A percentile compares a stretch with the other conserved stretches of the same genome.
Evolutionary conservation across 2,797 vertebrate species (phyloP).

Genomic region (Typhlichthys eigenmanni): DNA sequence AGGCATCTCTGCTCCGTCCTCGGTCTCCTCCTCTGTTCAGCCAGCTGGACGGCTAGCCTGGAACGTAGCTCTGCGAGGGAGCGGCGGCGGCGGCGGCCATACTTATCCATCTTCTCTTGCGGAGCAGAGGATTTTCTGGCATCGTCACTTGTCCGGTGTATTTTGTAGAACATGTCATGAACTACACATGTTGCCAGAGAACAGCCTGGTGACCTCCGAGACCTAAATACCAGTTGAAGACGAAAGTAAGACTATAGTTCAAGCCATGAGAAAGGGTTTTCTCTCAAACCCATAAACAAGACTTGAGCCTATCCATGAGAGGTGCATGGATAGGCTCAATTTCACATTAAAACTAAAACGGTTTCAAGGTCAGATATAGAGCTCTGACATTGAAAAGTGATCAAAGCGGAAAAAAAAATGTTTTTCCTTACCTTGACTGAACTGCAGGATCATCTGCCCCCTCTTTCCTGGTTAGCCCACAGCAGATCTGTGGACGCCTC

Average conservation of each 20-base stretch:
- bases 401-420: neutral
- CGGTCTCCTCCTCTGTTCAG: too few species aligned
- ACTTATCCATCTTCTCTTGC: too few species aligned
- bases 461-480: slow-evolving; percentile 63
- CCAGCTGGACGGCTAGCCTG: too few species aligned
- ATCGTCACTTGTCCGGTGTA: slow-evolving; percentile 73
- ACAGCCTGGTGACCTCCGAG: slow-evolving; percentile 82
- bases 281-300: too few species aligned
- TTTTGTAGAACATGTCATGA: slow-evolving; percentile 79
- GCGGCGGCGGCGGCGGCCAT: too few species aligned
- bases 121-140: slow-evolving; percentile 76
- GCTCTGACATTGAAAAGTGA: neutral
- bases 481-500: slow-evolving; percentile 42
- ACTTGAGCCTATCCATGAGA: too few species aligned
- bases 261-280: too few species aligned
- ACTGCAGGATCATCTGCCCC: slow-evolving; percentile 34
- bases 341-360: too few species aligned
- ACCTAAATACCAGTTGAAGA: slow-evolving; percentile 46
- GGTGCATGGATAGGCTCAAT: too few species aligned
- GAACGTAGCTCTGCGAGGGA: too few species aligned
- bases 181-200: slow-evolving; percentile 82
- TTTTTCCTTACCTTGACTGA: slow-evolving; percentile 77
- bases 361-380: too few species aligned
- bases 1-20: too few species aligned
- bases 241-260: neutral